Percentiles rank a stretch among this genome's conserved stretches.
phyloP scores from a whole-genome alignment of 1,140 invertebrate species.

The Steinernema feltiae region DNA sequence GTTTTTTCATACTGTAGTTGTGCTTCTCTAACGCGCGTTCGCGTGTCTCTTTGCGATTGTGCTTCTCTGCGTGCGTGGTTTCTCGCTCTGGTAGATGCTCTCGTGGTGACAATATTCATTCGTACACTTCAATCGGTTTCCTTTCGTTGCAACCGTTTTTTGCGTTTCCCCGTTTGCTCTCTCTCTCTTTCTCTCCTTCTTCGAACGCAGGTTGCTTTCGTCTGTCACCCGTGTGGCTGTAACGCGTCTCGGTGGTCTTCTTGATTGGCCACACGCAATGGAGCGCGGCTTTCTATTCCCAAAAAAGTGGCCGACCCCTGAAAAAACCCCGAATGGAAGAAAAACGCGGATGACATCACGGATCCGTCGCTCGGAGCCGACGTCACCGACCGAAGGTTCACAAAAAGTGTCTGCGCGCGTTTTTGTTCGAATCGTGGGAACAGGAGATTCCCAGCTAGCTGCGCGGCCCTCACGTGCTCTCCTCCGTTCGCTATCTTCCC shows the following conservation, averaged over 20 bases:
- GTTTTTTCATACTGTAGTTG: slow-evolving; percentile 14
- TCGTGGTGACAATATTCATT: slow-evolving; percentile 15
- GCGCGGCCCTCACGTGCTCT: slow-evolving; percentile 7
- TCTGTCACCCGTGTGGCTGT: neutral
- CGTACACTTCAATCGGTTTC: slow-evolving; percentile 13
- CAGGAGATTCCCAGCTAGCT: neutral
- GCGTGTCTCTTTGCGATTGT: slow-evolving; percentile 11
- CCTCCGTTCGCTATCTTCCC: neutral
- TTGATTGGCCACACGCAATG: slow-evolving; percentile 7
- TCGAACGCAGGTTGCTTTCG: neutral
- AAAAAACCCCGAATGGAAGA: neutral
- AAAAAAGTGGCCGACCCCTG: slow-evolving; percentile 8
- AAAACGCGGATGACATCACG: slow-evolving; percentile 10
- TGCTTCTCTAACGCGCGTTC: slow-evolving; percentile 11
- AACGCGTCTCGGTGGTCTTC: neutral
- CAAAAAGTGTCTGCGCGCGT: slow-evolving; percentile 9
- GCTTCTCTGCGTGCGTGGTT: slow-evolving; percentile 7
- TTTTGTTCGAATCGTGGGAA: slow-evolving; percentile 2
- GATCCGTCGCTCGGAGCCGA: neutral
- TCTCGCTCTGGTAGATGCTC: slow-evolving; percentile 13
- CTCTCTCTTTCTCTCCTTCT: neutral
- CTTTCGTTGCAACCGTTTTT: neutral
- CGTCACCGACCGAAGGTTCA: neutral
- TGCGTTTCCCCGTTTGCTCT: neutral
- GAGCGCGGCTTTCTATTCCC: neutral